A percentile compares a stretch with the other conserved stretches of the same genome.
Conservation (phyloP, 2,888 invertebrate species). For the Meteorus colon region DNA sequence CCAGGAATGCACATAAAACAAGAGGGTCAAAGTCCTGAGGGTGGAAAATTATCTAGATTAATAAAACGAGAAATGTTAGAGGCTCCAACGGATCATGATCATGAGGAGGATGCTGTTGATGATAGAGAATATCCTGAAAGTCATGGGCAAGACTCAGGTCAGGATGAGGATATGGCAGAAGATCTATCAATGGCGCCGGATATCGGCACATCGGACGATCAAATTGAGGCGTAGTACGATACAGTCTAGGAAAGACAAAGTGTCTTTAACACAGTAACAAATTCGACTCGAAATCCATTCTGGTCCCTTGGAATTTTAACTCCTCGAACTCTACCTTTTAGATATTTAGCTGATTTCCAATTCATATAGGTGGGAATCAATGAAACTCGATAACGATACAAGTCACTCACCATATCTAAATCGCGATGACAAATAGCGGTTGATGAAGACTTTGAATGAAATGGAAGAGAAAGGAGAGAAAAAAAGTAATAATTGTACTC, state of each 20-base stretch:
- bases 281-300: constrained; percentile 11
- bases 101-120: constrained; percentile 65
- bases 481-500: constrained; percentile 32
- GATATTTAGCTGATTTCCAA: background rate
- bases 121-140: constrained; percentile 68
- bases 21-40: constrained; percentile 69
- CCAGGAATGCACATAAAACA: constrained; percentile 70
- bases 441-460: constrained; percentile 46
- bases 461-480: constrained; percentile 28
- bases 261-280: constrained; percentile 17
- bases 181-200: constrained; percentile 72
- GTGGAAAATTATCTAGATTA: constrained; percentile 71
- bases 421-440: constrained; percentile 51
- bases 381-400: constrained; percentile 44
- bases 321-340: background rate
- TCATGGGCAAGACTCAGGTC: constrained; percentile 68
- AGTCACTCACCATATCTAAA: constrained; percentile 57
- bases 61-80: constrained; percentile 71
- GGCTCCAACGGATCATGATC: constrained; percentile 64
- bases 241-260: constrained; percentile 19
- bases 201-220: constrained; percentile 69
- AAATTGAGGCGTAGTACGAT: constrained; percentile 71
- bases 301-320: constrained; percentile 15
- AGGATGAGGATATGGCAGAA: constrained; percentile 70
- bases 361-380: constrained; percentile 16